Evolutionary conservation across 1,140 invertebrate species (phyloP), one percentile per base, ranked within the genome.

Genomic region (Drosophila funebris): DNA sequence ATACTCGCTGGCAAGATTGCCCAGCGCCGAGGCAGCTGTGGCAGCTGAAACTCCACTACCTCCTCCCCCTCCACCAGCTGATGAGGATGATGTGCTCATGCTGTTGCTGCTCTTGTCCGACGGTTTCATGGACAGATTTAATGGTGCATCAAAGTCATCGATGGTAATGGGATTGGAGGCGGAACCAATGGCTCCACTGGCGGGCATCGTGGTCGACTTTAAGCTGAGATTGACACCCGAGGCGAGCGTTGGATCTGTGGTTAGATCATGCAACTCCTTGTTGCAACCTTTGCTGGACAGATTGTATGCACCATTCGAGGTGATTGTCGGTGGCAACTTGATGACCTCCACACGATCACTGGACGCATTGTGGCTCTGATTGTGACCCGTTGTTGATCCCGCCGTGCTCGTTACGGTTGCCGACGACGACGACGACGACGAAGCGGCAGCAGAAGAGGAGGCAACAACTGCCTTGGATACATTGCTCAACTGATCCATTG

Each of bases 71-170:
- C 54, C 46, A n/a, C 22, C 48, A 13, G 46, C 53, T 11, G 41
- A 36, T 3, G n/a, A 14, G 8, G 44, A 18, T 14, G 63, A 7
- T n/a, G 61, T 18, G 22, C 14, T 62, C 22, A 27, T 27, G 29
- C 48, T 14, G 41, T 13, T 43, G 24, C 63, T 78, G 41, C 76
- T 88, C 69, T 91, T 91, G 52, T 94, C 92, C 16, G 96, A 92
- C 2, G 96, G 95, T 91, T 97, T 97, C 61, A 97, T 92, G 3
- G 96, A 97, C 1, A 97, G 93, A 92, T 97, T 97, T 13, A 97
- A 93, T 0, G 96, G 96, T 0, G 95, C 94, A 78, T 97, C 96
- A 3, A 94, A 94, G 39, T 95, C 94, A 61, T 93, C 92, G 4
- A 92, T 90, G 54, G 92, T 92, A 58, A 93, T 93, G 62, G 91